Conservation (phyloP, 2,888 invertebrate species). For the Agonopterix arenella region DNA sequence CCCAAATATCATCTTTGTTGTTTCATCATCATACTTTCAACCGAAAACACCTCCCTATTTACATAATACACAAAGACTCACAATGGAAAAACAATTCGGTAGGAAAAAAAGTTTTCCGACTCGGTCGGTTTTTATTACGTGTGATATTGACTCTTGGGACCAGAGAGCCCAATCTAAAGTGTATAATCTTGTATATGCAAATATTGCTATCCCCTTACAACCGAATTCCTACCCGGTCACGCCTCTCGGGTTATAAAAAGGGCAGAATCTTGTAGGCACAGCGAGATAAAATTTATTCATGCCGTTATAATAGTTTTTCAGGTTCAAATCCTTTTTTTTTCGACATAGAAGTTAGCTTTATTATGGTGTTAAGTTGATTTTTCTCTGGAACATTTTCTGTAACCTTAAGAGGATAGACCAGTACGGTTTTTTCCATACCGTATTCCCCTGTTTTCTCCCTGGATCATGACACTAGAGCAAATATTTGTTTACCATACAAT, state of each 20-base stretch:
- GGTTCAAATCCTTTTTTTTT: no score
- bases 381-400: no score
- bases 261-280: constrained; percentile 46
- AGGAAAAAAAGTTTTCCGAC: constrained; percentile 44
- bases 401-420: no score
- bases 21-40: not conserved
- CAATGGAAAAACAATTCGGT: constrained; percentile 51
- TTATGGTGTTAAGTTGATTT: no score
- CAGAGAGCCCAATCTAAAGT: constrained; percentile 48
- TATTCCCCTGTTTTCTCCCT: no score
- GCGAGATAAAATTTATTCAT: constrained; percentile 57
- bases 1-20: not conserved
- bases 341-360: no score
- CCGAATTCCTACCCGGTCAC: constrained; percentile 56
- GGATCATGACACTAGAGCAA: no score
- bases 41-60: constrained; percentile 3
- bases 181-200: constrained; percentile 66
- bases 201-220: constrained; percentile 55
- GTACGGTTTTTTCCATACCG: no score
- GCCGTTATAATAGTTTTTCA: constrained; percentile 28
- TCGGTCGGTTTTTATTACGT: constrained; percentile 56
- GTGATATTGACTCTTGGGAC: constrained; percentile 56
- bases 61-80: constrained; percentile 26
- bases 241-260: constrained; percentile 54
- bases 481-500: no score